Percentiles rank a stretch among this genome's conserved stretches.
These are phyloP conservation scores for Pissodes strobi DNA, from an alignment of 1,140 invertebrate species.

Conservation along the genomic window DNA sequence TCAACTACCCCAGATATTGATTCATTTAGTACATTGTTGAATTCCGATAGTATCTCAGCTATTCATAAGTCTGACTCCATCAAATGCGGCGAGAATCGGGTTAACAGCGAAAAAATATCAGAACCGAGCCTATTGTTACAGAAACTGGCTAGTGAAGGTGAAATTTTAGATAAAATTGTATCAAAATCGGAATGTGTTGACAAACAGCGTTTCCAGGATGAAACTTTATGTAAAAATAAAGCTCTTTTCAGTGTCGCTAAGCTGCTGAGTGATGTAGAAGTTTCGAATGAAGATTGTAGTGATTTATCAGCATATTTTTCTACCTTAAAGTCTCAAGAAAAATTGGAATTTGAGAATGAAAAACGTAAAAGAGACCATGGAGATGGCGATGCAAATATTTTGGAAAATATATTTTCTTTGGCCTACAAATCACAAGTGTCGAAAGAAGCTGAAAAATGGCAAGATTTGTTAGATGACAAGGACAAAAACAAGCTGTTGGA, in stretches of 20 bases:
- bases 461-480: conserved; percentile 11
- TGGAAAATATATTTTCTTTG: conserved; percentile 45
- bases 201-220: background rate
- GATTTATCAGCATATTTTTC: conserved; percentile 25
- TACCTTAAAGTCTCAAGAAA: conserved; percentile 11
- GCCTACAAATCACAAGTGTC: conserved; percentile 37
- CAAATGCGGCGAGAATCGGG: too few relatives aligned
- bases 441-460: background rate
- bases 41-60: too few relatives aligned
- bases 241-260: conserved; percentile 38
- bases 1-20: too few relatives aligned
- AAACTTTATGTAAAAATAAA: conserved; percentile 42
- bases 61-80: too few relatives aligned
- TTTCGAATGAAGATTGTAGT: conserved; percentile 3
- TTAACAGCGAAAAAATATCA: background rate
- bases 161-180: background rate
- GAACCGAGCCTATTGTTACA: background rate
- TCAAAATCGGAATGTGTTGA: background rate
- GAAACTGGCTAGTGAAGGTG: background rate
- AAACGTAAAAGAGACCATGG: background rate
- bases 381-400: conserved; percentile 1
- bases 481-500: conserved; percentile 25
- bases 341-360: background rate
- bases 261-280: conserved; percentile 19
- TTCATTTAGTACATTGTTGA: background rate